Evolutionary conservation across 2,888 invertebrate species (phyloP), one percentile per base, ranked within the genome.

Genomic region (Drosophila barbarae): DNA sequence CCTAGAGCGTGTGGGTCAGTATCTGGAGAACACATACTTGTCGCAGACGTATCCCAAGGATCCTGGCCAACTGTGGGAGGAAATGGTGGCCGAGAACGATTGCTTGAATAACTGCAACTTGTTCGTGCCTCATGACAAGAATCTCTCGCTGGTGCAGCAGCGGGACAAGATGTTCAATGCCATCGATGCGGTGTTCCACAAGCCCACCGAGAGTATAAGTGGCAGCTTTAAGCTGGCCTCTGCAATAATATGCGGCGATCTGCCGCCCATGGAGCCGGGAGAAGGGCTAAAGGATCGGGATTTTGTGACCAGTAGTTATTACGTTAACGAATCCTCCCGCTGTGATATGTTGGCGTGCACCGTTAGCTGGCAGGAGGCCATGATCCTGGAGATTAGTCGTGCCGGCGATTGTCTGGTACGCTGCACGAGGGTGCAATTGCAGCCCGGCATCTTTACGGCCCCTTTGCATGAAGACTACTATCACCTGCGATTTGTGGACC

Each of bases 1-100:
- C 88, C 91, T 98, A 78, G 98, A 98, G 90, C 93, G 95, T 84
- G 92, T 98, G 46, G 98, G 98, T 0, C 96, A 98, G 88, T 98
- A 98, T 90, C 90, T 98, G 60, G 92, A 94, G 75, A 94, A 96
- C 86, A 91, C 92, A 74, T 93, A 94, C 65, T 90, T 98, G 32
- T 92, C 93, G 23, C 93, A 93, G 74, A 91, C 82, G 12, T 68
- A 93, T 12, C 92, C 93, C n/a, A 61, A 76, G 3, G 93, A 94
- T 78, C 91, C 92, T 64, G 92, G 93, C 66, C 96, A 96, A 86
- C 93, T 93, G 57, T 96, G 96, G 95, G 92, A 94, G 50, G 91
- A 93, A 74, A 93, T 96, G 86, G 89, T 96, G 2, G 91, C 92
- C 53, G 93, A 95, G 72, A 95, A 95, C 86, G 91, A 93, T 30